Evolutionary conservation across 2,888 invertebrate genomes (phyloP).

Genomic region (Cyrtodaria siliqua): DNA sequence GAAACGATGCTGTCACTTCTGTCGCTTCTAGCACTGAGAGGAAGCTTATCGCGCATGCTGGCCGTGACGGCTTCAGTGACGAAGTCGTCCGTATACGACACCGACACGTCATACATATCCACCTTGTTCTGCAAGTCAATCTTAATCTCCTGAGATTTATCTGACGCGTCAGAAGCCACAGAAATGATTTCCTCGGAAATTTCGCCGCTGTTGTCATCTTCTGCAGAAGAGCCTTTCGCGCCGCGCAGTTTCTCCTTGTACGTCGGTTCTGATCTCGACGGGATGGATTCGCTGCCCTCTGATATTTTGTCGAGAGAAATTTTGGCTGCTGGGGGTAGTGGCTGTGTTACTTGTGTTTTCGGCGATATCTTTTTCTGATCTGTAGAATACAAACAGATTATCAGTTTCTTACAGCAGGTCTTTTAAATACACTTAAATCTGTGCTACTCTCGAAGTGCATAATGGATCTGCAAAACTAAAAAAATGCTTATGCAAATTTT

Average conservation of each 20-base stretch:
- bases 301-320: slow-evolving; percentile 73
- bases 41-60: slow-evolving; percentile 55
- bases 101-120: slow-evolving; percentile 58
- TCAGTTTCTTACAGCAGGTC: too few species aligned
- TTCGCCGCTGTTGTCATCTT: slow-evolving; percentile 41
- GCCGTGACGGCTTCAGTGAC: slow-evolving; percentile 55
- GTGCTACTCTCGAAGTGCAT: too few species aligned
- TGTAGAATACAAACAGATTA: too few species aligned
- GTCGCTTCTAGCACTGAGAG: slow-evolving; percentile 60
- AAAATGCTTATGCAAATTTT: too few species aligned
- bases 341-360: neutral
- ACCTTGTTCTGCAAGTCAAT: slow-evolving; percentile 52
- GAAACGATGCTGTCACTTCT: slow-evolving; percentile 30
- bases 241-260: slow-evolving; percentile 12
- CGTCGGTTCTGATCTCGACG: slow-evolving; percentile 2
- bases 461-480: too few species aligned
- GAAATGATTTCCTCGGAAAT: slow-evolving; percentile 47
- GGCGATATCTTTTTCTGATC: neutral
- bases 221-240: slow-evolving; percentile 12
- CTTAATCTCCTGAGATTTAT: slow-evolving; percentile 53
- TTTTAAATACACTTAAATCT: too few species aligned
- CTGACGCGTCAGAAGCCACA: slow-evolving; percentile 48
- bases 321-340: slow-evolving; percentile 1
- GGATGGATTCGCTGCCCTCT: slow-evolving; percentile 74
- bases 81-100: slow-evolving; percentile 71